Base-by-base conservation (phyloP, 1,140 invertebrate genomes). In the Ceratitis capitata region DNA sequence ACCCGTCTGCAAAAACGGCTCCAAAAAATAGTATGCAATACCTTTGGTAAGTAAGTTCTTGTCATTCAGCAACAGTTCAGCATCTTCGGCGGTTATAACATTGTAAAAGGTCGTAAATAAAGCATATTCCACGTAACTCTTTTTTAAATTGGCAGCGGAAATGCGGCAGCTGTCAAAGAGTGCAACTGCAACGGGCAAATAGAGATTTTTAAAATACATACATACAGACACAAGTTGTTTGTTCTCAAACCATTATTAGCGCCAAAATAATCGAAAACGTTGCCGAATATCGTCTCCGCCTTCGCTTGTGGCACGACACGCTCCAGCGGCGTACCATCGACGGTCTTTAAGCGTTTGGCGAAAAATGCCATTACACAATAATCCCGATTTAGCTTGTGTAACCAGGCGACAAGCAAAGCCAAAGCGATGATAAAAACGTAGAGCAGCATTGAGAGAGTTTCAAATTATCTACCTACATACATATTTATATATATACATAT, bases 1-100 rank as follows among this genome's bases (percentile, higher is more conserved):
- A n/a, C 96, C 96, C 2, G 93, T 93, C 14, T 93, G 92, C 2
- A 96, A 91, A 93, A 95, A 96, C 2, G 94, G 94, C 56, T 94
- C 91, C 0, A 97, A 88, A 87, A 95, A 94, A 9, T 93, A 87
- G 61, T 93, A 93, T 1, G 87, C 78, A 1, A 87, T 19, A 5
- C 88, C 85, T 83, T 92, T 92, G 3, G 87, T 87, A 32, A 91
- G 88, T 3, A 90, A 42, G 29, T 86, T 88, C 7, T 84, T 87
- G 85, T 90, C 88, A 14, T 88, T 91, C 0, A 91, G n/a, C 7
- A 91, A n/a, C 2, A 87, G 9, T 7, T 88, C 89, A 0, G 88
- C 87, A 84, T 87, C 87, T 35, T 87, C 87, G 2, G 90, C 88
- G 86, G 90, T 89, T 19, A 90, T 88, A 0, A 91, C 86, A 56